Conservation (phyloP, 2,113 vertebrate genomes). For the Ciconia boyciana region DNA sequence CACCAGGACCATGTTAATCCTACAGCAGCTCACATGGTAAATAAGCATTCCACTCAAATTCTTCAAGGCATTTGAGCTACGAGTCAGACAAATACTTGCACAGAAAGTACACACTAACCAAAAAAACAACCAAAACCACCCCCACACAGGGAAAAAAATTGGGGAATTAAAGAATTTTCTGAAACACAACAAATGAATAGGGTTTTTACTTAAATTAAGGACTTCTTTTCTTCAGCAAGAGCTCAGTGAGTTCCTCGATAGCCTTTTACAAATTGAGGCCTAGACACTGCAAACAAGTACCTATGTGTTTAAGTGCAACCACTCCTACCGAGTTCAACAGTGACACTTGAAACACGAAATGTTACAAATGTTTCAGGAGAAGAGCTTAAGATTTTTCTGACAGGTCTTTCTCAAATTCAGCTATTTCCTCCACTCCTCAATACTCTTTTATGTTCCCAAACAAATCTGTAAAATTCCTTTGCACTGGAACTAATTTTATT, state of each 20-base stretch:
- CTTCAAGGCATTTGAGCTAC: background rate
- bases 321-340: background rate
- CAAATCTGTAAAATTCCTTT: background rate
- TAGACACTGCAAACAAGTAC: background rate
- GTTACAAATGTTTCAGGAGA: background rate
- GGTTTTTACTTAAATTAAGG: background rate
- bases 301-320: background rate
- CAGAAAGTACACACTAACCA: background rate
- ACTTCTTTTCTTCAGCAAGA: background rate
- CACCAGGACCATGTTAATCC: background rate
- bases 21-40: background rate
- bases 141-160: rapidly evolving
- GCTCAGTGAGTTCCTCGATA: background rate
- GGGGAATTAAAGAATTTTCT: background rate
- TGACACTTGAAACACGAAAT: background rate
- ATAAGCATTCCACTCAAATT: background rate
- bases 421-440: background rate
- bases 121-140: background rate
- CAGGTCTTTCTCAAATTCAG: background rate
- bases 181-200: background rate
- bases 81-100: background rate
- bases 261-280: background rate
- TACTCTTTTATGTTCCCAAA: background rate
- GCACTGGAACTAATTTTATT: background rate
- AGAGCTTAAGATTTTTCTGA: background rate